phyloP scores from a whole-genome alignment of 2,113 vertebrate species.

The Gadus chalcogrammus region DNA sequence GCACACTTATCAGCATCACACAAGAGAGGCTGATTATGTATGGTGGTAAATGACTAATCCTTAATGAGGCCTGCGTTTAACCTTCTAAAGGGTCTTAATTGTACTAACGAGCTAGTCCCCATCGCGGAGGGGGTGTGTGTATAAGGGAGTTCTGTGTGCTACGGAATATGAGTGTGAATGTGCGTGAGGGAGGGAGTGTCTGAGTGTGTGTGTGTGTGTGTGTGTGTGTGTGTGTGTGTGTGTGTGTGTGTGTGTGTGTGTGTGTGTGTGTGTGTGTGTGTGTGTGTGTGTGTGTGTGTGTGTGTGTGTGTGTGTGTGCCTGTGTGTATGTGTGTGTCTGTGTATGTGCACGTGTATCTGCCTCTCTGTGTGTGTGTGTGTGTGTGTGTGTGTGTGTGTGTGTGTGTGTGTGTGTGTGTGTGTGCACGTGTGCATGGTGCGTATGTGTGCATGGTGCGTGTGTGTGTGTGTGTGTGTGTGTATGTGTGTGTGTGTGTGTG shows the following conservation, averaged over 20 bases:
- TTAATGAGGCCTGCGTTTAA: constrained; percentile 69
- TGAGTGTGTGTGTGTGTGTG: constrained; percentile 23
- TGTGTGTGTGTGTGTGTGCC: neutral
- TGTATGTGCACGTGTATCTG: no score
- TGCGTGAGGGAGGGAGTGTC: constrained; percentile 3
- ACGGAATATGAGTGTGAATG: no score
- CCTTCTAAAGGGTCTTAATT: constrained; percentile 70
- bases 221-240: constrained; percentile 24
- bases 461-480: constrained; percentile 23
- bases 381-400: constrained; percentile 21
- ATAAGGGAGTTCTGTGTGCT: neutral
- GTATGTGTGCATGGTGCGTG: constrained; percentile 22
- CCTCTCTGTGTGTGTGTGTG: constrained; percentile 23
- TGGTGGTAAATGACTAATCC: constrained; percentile 67
- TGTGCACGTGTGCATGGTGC: constrained; percentile 9
- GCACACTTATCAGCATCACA: constrained; percentile 56
- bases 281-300: constrained; percentile 11
- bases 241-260: constrained; percentile 10
- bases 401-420: neutral
- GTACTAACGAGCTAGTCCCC: constrained; percentile 60
- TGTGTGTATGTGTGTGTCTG: neutral
- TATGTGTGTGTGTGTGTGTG: constrained; percentile 23
- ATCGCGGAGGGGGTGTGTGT: constrained; percentile 16
- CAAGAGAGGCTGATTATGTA: constrained; percentile 61
- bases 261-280: neutral